phyloP scores from a whole-genome alignment of 2,113 vertebrate species.

The Crotalus tigris region DNA sequence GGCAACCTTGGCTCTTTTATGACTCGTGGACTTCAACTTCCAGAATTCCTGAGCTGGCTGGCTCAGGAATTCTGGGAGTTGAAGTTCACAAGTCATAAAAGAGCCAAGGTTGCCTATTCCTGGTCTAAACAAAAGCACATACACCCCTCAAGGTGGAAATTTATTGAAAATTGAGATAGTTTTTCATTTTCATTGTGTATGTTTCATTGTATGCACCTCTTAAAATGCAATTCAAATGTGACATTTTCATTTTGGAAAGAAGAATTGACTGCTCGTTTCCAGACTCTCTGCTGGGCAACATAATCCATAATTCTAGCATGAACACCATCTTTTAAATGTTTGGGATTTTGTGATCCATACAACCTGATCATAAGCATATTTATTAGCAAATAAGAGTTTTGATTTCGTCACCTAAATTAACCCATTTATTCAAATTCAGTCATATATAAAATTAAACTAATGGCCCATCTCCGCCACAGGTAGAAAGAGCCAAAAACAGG shows the following conservation, averaged over 20 bases:
- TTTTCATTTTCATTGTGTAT: slow-evolving; percentile 26
- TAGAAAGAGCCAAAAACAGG: not conserved
- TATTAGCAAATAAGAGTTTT: not conserved
- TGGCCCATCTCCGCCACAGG: not conserved
- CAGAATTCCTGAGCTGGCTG: no score
- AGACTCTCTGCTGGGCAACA: slow-evolving; percentile 45
- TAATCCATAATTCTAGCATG: slow-evolving; percentile 14
- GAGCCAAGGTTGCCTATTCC: no score
- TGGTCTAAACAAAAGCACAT: not conserved
- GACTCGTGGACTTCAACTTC: no score
- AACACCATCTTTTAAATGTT: not conserved
- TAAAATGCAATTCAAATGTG: slow-evolving; percentile 49
- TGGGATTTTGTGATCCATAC: not conserved
- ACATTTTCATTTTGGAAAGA: slow-evolving; percentile 50
- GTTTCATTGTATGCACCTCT: slow-evolving; percentile 53
- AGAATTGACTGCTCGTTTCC: slow-evolving; percentile 61
- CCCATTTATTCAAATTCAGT: not conserved
- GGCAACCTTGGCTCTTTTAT: no score
- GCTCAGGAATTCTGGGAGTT: no score
- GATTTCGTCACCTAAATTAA: not conserved
- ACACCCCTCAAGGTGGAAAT: not conserved
- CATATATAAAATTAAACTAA: not conserved
- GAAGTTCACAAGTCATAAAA: no score
- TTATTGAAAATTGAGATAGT: slow-evolving; percentile 8
- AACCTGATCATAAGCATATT: not conserved